Evolutionary conservation across 1,140 invertebrate species (phyloP).

Genomic region (Bathynomus jamesi): DNA sequence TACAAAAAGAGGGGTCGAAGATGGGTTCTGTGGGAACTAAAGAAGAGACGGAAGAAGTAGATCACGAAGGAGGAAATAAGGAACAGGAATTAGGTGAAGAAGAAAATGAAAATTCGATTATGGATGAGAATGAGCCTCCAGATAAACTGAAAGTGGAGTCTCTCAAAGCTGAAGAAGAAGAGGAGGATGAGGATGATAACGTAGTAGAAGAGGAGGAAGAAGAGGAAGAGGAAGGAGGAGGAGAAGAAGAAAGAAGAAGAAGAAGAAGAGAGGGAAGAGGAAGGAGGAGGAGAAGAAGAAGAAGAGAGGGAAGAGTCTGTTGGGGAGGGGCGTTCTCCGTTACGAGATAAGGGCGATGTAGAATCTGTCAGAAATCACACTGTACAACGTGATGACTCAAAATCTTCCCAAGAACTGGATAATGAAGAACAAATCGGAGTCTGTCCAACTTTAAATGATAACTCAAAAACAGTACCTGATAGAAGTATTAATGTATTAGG

Average conservation of each 20-base stretch:
- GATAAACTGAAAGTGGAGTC: not conserved
- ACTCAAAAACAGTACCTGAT: too few relatives aligned
- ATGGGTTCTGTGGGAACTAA: not conserved
- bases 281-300: not conserved
- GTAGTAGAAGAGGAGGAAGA: slow-evolving; percentile 25
- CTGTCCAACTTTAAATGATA: too few relatives aligned
- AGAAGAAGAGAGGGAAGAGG: not conserved
- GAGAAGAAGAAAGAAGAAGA: not conserved
- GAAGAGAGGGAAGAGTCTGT: not conserved
- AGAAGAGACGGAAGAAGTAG: slow-evolving; percentile 4
- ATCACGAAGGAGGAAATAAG: slow-evolving; percentile 7
- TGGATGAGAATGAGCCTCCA: not conserved
- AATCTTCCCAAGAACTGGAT: too few relatives aligned
- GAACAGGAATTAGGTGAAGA: not conserved
- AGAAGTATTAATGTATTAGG: too few relatives aligned
- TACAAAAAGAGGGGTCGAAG: not conserved
- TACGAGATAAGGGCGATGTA: too few relatives aligned
- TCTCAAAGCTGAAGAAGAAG: slow-evolving; percentile 40
- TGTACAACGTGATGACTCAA: too few relatives aligned
- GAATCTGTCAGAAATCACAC: too few relatives aligned
- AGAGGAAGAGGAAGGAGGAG: not conserved
- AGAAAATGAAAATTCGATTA: not conserved
- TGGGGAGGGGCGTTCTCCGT: too few relatives aligned
- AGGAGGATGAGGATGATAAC: slow-evolving; percentile 40
- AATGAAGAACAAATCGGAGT: too few relatives aligned